phyloP scores from a whole-genome alignment of 2,888 invertebrate genomes.

The Drosophila cyrtoloma region DNA sequence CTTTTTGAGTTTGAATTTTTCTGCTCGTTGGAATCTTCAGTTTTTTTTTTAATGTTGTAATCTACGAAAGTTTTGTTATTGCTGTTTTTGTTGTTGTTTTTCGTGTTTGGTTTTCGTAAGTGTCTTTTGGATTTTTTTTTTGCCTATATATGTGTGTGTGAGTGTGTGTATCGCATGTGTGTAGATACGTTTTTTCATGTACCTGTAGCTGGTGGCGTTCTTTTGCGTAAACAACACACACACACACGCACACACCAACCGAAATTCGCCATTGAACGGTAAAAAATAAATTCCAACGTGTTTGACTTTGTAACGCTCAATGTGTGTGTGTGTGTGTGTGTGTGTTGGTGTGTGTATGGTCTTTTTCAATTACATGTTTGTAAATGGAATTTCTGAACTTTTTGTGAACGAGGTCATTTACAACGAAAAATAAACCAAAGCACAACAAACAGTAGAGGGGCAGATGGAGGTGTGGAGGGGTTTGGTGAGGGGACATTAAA shows the following conservation, averaged over 20 bases:
- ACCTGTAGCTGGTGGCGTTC: constrained; percentile 65
- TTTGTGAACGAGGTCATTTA: constrained; percentile 79
- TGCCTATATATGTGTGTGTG: constrained; percentile 10
- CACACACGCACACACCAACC: constrained; percentile 22
- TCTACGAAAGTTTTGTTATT: constrained; percentile 56
- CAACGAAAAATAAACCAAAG: constrained; percentile 58
- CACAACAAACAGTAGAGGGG: constrained; percentile 18
- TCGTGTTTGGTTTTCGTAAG: constrained; percentile 63
- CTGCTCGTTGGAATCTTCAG: constrained; percentile 46
- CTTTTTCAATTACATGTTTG: constrained; percentile 78
- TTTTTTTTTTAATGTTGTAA: constrained; percentile 63
- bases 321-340: not conserved
- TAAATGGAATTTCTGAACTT: constrained; percentile 77
- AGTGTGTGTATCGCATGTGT: constrained; percentile 22
- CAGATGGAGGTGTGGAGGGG: constrained; percentile 10
- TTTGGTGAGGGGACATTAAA: constrained; percentile 42
- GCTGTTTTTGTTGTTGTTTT: constrained; percentile 31
- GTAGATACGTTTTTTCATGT: constrained; percentile 25
- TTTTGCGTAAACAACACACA: constrained; percentile 64
- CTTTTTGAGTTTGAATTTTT: constrained; percentile 26
- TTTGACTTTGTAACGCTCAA: constrained; percentile 58
- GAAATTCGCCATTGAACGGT: constrained; percentile 78
- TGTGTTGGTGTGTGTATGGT: constrained; percentile 52
- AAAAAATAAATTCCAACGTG: constrained; percentile 72
- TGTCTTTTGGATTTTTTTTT: constrained; percentile 52